Base-by-base conservation (phyloP, 2,113 vertebrate genomes). In the Pogonocichla stellata region DNA sequence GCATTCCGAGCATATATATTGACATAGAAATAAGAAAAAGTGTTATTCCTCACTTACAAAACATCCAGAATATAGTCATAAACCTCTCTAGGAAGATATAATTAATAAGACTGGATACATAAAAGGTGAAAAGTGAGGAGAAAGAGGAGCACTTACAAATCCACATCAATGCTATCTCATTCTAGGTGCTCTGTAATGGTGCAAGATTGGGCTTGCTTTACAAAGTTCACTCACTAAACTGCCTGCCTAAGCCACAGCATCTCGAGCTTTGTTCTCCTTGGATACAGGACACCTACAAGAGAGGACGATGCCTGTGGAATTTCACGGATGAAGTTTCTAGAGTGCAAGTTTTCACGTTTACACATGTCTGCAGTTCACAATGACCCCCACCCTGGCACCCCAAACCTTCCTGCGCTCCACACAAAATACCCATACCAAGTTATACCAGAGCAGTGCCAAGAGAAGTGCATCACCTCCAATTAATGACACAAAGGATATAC, bases 291-390 rank as follows among this genome's bases (percentile, higher is more conserved):
- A 81, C 31, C 23, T 72, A 58, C 31, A 83, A 75, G 75, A 75
- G 78, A 90, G 50, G 58, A 81, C 0, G 0, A 67, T 1, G 5
- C 57, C 45, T 24, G 33, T 22, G 45, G 29, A 86, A 86, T 51
- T 74, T 80, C 25, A 88, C 15, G 47, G n/a, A 8, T 43, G 24
- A 82, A 67, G 36, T 56, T 74, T 77, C 70, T 53, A 31, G 29
- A 92, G 54, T 10, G 8, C 50, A 70, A 66, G 22, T 28, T 72
- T 69, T 72, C 80, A 0, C 82, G 81, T 47, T 87, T 61, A 20
- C 58, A 77, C 38, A 57, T 40, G 74, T 50, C 74, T 69, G 38
- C 0, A 0, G 23, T 40, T 85, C 0, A 0, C 18, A 3, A 79
- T 65, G 53, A 42, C 40, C 89, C 79, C 54, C 81, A 80, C 20